A percentile compares a stretch with the other conserved stretches of the same genome.
Evolutionary conservation across 2,888 invertebrate species (phyloP).

Genomic region (Halictus quadricinctus): DNA sequence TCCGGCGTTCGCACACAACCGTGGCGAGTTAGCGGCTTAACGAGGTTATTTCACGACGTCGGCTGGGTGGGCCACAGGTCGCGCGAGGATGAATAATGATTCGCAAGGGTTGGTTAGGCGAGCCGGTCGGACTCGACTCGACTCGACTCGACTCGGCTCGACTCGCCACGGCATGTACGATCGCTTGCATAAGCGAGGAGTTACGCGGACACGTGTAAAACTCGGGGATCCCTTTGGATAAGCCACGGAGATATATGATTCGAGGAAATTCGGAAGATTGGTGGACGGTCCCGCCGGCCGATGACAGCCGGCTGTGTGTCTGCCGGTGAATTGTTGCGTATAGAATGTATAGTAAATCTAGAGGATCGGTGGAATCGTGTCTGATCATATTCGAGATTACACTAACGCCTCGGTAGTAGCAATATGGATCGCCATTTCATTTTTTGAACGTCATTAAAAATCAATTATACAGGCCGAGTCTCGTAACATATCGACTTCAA

Average conservation of each 20-base stretch:
- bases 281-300: slow-evolving; percentile 8
- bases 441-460: not conserved
- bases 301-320: slow-evolving; percentile 14
- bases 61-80: slow-evolving; percentile 69
- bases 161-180: slow-evolving; percentile 48
- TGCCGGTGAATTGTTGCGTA: slow-evolving; percentile 5
- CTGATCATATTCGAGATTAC: not conserved
- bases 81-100: slow-evolving; percentile 81
- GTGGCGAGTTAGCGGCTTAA: slow-evolving; percentile 72
- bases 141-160: slow-evolving; percentile 47
- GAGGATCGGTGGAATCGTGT: not conserved
- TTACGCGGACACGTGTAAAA: slow-evolving; percentile 46
- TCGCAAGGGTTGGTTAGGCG: slow-evolving; percentile 57
- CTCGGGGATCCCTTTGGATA: slow-evolving; percentile 29
- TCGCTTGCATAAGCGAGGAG: slow-evolving; percentile 56
- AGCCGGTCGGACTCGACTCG: not conserved
- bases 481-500: not conserved
- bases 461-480: not conserved
- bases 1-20: slow-evolving; percentile 43
- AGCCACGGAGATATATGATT: slow-evolving; percentile 37
- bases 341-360: slow-evolving; percentile 11
- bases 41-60: slow-evolving; percentile 73
- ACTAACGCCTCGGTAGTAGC: not conserved
- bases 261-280: slow-evolving; percentile 39
- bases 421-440: not conserved